A percentile compares a stretch with the other conserved stretches of the same genome.
phyloP scores from a whole-genome alignment of 2,888 invertebrate genomes.

The Tolmerus cingulatus region DNA sequence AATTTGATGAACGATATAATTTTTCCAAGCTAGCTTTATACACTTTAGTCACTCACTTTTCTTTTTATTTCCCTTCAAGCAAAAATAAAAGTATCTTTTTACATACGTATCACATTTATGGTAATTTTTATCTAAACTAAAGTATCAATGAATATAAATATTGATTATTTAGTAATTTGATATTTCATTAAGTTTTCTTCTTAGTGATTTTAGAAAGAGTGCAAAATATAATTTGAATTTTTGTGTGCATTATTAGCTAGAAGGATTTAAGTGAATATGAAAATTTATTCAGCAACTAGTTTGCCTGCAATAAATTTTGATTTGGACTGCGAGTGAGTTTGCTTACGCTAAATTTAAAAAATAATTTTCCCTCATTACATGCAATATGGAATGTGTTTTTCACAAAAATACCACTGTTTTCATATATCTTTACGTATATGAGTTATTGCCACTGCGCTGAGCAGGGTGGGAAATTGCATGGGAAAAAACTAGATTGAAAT shows the following conservation, averaged over 20 bases:
- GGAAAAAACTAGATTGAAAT: background rate
- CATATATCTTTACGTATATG: too few species aligned
- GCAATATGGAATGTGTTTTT: background rate
- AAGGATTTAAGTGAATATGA: background rate
- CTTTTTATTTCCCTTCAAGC: background rate
- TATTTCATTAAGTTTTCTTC: background rate
- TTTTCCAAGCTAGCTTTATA: background rate
- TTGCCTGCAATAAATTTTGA: background rate
- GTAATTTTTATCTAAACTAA: background rate
- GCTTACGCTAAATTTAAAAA: background rate
- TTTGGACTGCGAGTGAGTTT: background rate
- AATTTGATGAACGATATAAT: too few species aligned
- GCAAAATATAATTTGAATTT: background rate
- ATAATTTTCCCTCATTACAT: background rate
- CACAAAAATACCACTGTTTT: background rate
- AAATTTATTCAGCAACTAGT: background rate
- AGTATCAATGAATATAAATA: background rate
- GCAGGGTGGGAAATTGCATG: background rate
- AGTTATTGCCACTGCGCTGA: background rate
- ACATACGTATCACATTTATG: background rate
- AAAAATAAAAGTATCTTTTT: background rate
- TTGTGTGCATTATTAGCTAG: background rate
- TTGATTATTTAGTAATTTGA: too few species aligned
- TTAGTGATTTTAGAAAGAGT: background rate
- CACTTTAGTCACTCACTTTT: background rate